Base-by-base conservation (phyloP, 2,113 vertebrate species). In the Aplodontia rufa region DNA sequence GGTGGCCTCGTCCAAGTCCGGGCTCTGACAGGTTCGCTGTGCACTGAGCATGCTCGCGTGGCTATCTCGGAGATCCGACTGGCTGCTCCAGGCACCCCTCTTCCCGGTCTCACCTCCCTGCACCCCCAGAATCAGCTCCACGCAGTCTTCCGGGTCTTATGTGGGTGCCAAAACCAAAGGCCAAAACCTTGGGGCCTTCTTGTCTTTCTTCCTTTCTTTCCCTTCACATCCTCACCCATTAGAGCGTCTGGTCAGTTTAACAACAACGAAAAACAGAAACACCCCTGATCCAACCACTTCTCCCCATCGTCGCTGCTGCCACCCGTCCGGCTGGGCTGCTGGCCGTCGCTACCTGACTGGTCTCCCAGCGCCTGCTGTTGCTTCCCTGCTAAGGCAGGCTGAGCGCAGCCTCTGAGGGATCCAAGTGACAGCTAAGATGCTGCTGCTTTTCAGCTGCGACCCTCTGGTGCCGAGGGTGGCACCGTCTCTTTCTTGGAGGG, bases 381-480 rank as follows among this genome's bases (percentile, higher is more conserved):
- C 7, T 30, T 1, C 40, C 35, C 13, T 0, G 0, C 37, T 0
- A 2, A 11, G 19, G 3, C 12, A 10, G 30, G 47, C 79, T 60
- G 6, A 26, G 66, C 51, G 32, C 26, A 3, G 86, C 42, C n/a
- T 32, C 71, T 3, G 28, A 13, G 0, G 45, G 51, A 9, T 11
- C 40, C 74, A 5, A 26, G 3, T 2, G 32, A 74, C 32, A 24
- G 8, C 10, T 5, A 30, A 28, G 24, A 22, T 22, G 51, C 4
- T 5, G 0, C 16, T 3, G 30, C 40, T 83, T 14, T 30, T 45
- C 76, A n/a, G 87, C 22, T 42, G 17, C 30, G 2, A 10, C 5
- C 1, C 12, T 8, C 75, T 8, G 30, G 69, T 4, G 64, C 32
- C 6, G 24, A 66, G 32, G 30, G 35, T 19, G 26, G 9, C 37